phyloP scores from a whole-genome alignment of 2,113 vertebrate species.

The Greenwoodochromis staneri region DNA sequence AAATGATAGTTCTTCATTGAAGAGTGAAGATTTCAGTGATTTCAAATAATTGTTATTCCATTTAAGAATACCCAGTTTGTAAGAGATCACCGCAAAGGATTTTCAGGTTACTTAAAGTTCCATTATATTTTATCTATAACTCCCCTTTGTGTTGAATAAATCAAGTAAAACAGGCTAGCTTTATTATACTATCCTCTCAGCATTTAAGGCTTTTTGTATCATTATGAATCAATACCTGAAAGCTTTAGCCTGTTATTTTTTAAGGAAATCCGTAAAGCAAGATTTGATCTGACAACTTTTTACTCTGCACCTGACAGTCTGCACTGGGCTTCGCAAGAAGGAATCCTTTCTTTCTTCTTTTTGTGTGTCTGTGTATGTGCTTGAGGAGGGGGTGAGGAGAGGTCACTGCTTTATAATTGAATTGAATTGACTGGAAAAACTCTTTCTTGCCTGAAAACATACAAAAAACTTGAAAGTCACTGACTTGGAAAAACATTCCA shows the following conservation, averaged over 20 bases:
- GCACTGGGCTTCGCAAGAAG: constrained; percentile 26
- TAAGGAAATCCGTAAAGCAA: neutral
- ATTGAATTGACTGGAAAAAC: constrained; percentile 31
- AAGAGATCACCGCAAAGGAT: neutral
- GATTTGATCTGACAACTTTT: constrained; percentile 14
- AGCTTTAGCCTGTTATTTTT: neutral
- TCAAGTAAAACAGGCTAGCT: neutral
- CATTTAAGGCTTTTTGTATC: neutral
- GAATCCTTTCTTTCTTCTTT: constrained; percentile 50
- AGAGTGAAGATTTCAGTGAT: neutral
- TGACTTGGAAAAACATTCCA: constrained; percentile 29
- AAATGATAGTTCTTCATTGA: neutral
- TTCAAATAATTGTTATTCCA: neutral
- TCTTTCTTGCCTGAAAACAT: constrained; percentile 4
- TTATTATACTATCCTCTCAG: neutral
- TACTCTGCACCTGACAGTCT: constrained; percentile 36
- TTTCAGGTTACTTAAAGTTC: neutral
- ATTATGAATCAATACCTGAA: neutral
- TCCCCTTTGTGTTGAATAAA: neutral
- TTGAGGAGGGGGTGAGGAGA: constrained; percentile 14
- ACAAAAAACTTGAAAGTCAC: neutral
- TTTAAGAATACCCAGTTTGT: neutral
- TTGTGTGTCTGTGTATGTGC: neutral
- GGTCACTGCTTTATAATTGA: constrained; percentile 47
- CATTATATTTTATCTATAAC: neutral